These are phyloP conservation scores for Notarius lentiginosus DNA, from an alignment of 2,113 vertebrate genomes.

Conservation along the genomic window DNA sequence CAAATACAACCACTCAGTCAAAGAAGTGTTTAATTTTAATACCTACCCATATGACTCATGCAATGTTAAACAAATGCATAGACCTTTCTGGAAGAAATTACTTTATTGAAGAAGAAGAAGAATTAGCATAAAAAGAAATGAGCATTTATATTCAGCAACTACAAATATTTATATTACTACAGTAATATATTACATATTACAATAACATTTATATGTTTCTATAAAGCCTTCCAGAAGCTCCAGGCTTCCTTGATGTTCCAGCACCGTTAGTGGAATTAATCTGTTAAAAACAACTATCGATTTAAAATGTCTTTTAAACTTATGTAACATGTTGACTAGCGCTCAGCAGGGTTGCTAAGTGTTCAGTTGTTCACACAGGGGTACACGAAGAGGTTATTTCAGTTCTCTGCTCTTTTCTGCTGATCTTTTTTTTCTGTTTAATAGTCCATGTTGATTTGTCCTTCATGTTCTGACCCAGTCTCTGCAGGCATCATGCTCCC, in stretches of 20 bases:
- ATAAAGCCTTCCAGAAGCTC: conserved; percentile 29
- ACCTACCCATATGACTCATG: background rate
- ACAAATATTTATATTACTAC: conserved; percentile 4
- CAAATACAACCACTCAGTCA: background rate
- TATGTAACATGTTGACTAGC: conserved; percentile 14
- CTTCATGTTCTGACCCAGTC: background rate
- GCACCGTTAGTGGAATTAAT: conserved; percentile 41
- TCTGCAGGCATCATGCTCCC: background rate
- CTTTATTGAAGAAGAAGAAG: conserved; percentile 1
- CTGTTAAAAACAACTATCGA: background rate
- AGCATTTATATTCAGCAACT: background rate
- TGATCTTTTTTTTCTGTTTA: background rate
- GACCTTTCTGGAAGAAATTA: background rate
- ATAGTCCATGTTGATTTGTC: conserved; percentile 15
- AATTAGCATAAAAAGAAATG: background rate
- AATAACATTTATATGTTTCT: conserved; percentile 6
- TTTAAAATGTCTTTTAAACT: conserved; percentile 11
- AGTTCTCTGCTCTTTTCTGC: background rate
- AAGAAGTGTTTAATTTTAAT: background rate
- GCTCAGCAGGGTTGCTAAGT: conserved; percentile 20
- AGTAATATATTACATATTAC: no score
- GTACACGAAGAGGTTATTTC: conserved; percentile 11
- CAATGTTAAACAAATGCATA: background rate
- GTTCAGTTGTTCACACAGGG: background rate
- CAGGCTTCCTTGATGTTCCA: conserved; percentile 39